Evolutionary conservation across 2,797 vertebrate genomes (phyloP).

Genomic region (Platyrinchus mystaceus): DNA sequence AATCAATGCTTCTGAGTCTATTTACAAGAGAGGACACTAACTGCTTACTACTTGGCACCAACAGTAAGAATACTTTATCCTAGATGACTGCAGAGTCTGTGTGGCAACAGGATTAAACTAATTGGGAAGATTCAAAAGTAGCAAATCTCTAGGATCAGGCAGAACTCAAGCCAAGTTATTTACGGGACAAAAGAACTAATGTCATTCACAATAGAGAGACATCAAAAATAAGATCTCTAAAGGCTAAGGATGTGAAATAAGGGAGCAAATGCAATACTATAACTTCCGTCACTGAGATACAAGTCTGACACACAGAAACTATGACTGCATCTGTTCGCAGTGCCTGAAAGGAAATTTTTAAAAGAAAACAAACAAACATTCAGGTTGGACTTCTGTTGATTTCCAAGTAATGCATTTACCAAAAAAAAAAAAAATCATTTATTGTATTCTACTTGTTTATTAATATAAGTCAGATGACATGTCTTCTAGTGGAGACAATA

Average conservation of each 20-base stretch:
- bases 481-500: not conserved
- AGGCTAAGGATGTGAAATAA: not conserved
- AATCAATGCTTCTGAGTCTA: not conserved
- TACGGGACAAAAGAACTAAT: slow-evolving; percentile 8
- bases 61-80: slow-evolving; percentile 38
- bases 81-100: slow-evolving; percentile 11
- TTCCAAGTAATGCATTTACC: not conserved
- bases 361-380: not conserved
- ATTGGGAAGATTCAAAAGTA: slow-evolving; percentile 16
- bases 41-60: slow-evolving; percentile 4
- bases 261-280: not conserved
- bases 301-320: not conserved
- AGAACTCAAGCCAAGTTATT: slow-evolving; percentile 18
- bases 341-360: not conserved
- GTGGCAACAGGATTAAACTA: slow-evolving; percentile 45
- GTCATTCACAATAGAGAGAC: not conserved
- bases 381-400: not conserved
- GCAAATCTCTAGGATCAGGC: slow-evolving; percentile 51
- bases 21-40: not conserved
- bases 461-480: not conserved
- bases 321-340: not conserved
- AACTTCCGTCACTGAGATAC: accelerated
- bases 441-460: not conserved
- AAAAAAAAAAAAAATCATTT: not conserved
- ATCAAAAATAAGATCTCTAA: not conserved